Evolutionary conservation across 2,113 vertebrate genomes (phyloP).

Genomic region (Morone chrysops): DNA sequence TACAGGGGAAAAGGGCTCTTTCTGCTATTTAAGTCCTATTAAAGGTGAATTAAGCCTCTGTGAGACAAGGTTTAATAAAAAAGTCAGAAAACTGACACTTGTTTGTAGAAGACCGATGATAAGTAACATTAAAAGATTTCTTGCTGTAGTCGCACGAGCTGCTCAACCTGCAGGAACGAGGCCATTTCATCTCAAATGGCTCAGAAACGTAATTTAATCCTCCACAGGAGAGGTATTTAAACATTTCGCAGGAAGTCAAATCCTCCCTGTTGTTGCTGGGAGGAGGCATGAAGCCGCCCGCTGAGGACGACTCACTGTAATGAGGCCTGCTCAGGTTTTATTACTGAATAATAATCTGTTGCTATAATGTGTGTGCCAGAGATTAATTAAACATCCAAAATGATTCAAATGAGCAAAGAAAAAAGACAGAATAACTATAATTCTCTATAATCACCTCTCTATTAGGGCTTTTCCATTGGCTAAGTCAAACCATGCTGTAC

Average conservation of each 20-base stretch:
- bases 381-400: neutral
- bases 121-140: neutral
- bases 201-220: neutral
- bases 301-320: neutral
- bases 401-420: neutral
- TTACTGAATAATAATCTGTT: neutral
- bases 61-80: neutral
- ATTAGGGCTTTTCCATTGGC: no score
- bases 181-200: neutral
- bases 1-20: neutral
- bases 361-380: neutral
- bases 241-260: neutral
- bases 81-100: neutral
- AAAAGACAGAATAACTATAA: neutral
- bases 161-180: neutral
- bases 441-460: no score
- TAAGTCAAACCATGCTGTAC: no score
- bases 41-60: neutral
- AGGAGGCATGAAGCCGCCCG: neutral
- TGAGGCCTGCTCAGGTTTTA: neutral
- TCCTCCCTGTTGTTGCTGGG: neutral
- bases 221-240: conserved; percentile 13
- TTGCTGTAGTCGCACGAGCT: neutral
- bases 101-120: neutral
- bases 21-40: no score